A percentile compares a stretch with the other conserved stretches of the same genome.
Evolutionary conservation across 23 tunicate species (phyloP).

Genomic region (Clavelina lepadiformis): DNA sequence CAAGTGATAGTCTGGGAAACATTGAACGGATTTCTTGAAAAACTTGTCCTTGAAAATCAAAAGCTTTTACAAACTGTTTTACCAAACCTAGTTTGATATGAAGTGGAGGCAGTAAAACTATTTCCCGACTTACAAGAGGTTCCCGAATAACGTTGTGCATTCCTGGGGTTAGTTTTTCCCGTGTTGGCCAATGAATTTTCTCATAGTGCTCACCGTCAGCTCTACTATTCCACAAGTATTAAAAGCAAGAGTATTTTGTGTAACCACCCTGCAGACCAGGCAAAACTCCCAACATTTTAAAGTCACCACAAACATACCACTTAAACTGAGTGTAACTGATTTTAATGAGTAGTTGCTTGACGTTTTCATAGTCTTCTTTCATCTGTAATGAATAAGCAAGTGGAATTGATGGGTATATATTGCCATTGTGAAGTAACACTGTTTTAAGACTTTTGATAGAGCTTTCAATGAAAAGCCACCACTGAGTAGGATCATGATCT

Average conservation of each 20-base stretch:
- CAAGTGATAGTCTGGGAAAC: constrained; percentile 14
- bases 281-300: constrained; percentile 10
- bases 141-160: constrained; percentile 5
- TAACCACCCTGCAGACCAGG: constrained; percentile 14
- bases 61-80: constrained; percentile 10
- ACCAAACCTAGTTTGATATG: constrained; percentile 14
- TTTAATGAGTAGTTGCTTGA: constrained; percentile 18
- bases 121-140: constrained; percentile 3
- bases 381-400: constrained; percentile 18
- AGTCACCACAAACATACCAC: constrained; percentile 17
- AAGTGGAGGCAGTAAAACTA: constrained; percentile 20
- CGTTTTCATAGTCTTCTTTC: constrained; percentile 1
- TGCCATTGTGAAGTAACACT: constrained; percentile 13
- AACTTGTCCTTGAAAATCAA: not conserved
- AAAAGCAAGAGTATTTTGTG: constrained; percentile 5
- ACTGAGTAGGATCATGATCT: constrained; percentile 14
- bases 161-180: constrained; percentile 19
- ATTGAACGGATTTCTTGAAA: constrained; percentile 8
- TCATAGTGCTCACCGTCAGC: constrained; percentile 13
- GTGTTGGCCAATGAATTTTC: not conserved
- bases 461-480: constrained; percentile 16
- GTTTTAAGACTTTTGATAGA: constrained; percentile 6
- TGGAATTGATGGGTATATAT: constrained; percentile 21
- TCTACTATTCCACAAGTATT: constrained; percentile 8
- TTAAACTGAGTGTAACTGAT: constrained; percentile 9